Evolutionary conservation across 2,797 vertebrate genomes (phyloP), one percentile per base, ranked within the genome.

Genomic region (Decapterus maruadsi): DNA sequence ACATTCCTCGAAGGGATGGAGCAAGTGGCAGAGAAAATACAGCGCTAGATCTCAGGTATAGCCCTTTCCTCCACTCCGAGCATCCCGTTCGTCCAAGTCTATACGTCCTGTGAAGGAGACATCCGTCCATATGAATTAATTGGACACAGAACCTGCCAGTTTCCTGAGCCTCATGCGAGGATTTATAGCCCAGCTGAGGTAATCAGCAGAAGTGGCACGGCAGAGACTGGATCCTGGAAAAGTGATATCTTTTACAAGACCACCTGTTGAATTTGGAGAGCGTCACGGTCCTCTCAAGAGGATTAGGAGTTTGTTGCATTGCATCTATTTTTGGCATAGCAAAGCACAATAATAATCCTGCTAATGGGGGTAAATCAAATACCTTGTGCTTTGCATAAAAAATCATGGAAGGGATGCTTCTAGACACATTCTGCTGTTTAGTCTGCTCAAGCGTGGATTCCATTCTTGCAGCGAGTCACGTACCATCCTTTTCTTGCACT

Each of bases 221-320:
- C 74, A 38, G 62, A 80, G 75, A 51, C 75, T 42, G 50, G 66
- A 82, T 82, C 78, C 79, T 87, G 81, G 76, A 80, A 82, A 79
- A 87, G 72, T 72, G 77, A 75, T 86, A 75, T 82, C 71, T 79
- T 89, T 91, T 87, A 90, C 86, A 89, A 75, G 84, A 71, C 78
- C 91, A 91, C 86, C 89, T 91, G 91, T 89, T 90, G 83, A 68
- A 86, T 78, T 66, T 80, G 75, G 72, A 83, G 51, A 84, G 61
- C 60, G 72, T 36, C 66, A 74, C 64, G 64, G 48, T 75, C 76
- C 76, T 89, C 77, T 88, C 79, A 82, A 67, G 73, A 68, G 80
- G 80, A 88, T 88, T 85, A 85, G 64, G 61, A 66, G 77, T 85
- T 79, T 80, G 82, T 87, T 85, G 79, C 61, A 31, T 64, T 82